phyloP scores from a whole-genome alignment of 2,113 vertebrate species.

The Numida meleagris region DNA sequence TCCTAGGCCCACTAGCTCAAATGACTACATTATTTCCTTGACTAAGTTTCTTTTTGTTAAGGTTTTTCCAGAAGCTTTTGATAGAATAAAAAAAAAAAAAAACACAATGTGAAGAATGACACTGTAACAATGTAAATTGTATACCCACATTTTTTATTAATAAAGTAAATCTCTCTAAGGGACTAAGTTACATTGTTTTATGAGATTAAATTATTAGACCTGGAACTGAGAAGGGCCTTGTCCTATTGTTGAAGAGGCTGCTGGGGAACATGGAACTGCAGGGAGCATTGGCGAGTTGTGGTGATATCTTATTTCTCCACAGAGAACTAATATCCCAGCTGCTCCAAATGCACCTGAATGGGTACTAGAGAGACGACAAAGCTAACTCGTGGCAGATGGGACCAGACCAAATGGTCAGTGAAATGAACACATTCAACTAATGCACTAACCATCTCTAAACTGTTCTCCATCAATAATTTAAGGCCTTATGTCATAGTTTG shows the following conservation, averaged over 20 bases:
- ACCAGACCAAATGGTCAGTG: constrained; percentile 74
- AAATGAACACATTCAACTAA: constrained; percentile 67
- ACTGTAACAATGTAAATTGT: constrained; percentile 15
- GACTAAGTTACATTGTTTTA: constrained; percentile 70
- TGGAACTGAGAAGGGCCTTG: constrained; percentile 65
- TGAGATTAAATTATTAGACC: constrained; percentile 72
- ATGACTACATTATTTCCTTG: not conserved
- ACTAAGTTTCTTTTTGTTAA: not conserved
- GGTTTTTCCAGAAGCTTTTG: constrained; percentile 19
- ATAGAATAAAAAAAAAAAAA: constrained; percentile 7
- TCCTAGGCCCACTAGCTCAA: not conserved
- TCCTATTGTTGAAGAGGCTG: constrained; percentile 74
- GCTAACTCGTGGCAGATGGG: constrained; percentile 69
- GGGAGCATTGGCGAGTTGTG: constrained; percentile 62
- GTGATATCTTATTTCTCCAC: constrained; percentile 67
- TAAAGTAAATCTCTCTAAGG: constrained; percentile 58
- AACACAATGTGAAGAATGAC: constrained; percentile 41
- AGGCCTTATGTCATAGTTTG: constrained; percentile 50
- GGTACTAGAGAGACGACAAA: constrained; percentile 59
- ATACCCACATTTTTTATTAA: constrained; percentile 67
- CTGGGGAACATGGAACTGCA: constrained; percentile 70
- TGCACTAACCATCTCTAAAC: constrained; percentile 68
- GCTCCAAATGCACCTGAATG: constrained; percentile 72
- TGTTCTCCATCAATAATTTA: constrained; percentile 73
- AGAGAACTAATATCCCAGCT: constrained; percentile 74